A percentile compares a stretch with the other conserved stretches of the same genome.
Conservation (phyloP, 2,888 invertebrate species). For the Carabus problematicus region DNA sequence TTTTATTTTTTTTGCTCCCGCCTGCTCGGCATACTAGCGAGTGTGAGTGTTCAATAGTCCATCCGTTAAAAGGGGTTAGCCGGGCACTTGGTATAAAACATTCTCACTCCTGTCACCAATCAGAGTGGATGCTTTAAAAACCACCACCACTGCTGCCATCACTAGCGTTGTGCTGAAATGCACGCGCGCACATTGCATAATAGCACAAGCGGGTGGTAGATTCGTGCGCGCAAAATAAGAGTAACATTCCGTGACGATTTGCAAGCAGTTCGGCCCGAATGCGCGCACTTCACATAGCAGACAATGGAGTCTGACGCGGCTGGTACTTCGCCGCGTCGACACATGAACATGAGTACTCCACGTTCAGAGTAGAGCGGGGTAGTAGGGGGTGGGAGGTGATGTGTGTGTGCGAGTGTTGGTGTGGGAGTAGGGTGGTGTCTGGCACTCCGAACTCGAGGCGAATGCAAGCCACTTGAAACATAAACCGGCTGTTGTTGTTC, state of each 20-base stretch:
- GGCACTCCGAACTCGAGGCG: neutral
- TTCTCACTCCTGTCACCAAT: neutral
- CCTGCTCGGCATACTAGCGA: too few species aligned
- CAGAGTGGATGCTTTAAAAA: too few species aligned
- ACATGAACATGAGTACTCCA: slow-evolving; percentile 14
- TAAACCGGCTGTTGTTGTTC: slow-evolving; percentile 16
- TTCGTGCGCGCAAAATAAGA: neutral
- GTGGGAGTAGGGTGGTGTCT: too few species aligned
- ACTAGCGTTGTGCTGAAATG: too few species aligned
- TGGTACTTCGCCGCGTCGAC: slow-evolving; percentile 3
- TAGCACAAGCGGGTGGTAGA: too few species aligned
- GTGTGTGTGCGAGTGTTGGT: too few species aligned
- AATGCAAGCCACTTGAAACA: slow-evolving; percentile 19
- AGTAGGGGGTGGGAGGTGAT: too few species aligned
- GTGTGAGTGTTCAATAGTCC: slow-evolving; percentile 1
- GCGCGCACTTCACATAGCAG: too few species aligned
- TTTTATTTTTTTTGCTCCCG: too few species aligned
- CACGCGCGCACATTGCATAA: too few species aligned
- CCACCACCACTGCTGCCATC: too few species aligned
- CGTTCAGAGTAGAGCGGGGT: slow-evolving; percentile 2
- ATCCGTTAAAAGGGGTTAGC: slow-evolving; percentile 21
- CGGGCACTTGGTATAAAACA: slow-evolving; percentile 17
- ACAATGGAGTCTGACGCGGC: neutral
- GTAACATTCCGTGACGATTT: slow-evolving; percentile 16
- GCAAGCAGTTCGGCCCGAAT: slow-evolving; percentile 12